A percentile compares a stretch with the other conserved stretches of the same genome.
phyloP scores from a whole-genome alignment of 2,888 invertebrate genomes.

The Philaethria dido region DNA sequence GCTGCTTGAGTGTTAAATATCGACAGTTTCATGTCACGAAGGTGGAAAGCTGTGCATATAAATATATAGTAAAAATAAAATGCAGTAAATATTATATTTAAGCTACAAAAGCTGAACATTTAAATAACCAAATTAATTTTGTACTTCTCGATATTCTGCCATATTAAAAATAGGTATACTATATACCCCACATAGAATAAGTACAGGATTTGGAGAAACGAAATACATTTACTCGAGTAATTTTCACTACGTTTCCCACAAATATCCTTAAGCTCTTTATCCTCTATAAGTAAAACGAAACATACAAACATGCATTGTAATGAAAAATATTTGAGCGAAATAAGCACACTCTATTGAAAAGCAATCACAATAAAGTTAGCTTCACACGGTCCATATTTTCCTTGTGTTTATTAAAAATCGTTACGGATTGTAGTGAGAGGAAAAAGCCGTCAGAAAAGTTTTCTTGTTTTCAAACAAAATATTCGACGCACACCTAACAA shows the following conservation, averaged over 20 bases:
- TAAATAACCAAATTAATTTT: not conserved
- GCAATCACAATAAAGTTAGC: conserved; percentile 25
- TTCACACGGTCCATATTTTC: conserved; percentile 22
- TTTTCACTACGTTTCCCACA: conserved; percentile 6
- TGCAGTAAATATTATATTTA: no score
- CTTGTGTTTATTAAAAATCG: conserved; percentile 33
- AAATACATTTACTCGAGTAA: conserved; percentile 20
- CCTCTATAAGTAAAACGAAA: conserved; percentile 16
- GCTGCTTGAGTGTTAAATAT: no score
- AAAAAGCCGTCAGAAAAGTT: conserved; percentile 52
- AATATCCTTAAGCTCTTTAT: conserved; percentile 22
- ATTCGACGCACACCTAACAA: conserved; percentile 56
- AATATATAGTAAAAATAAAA: not conserved
- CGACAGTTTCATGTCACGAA: no score
- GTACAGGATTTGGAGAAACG: conserved; percentile 6
- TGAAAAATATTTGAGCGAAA: conserved; percentile 17
- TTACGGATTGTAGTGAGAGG: conserved; percentile 22
- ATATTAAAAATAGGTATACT: conserved; percentile 2
- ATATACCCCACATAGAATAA: not conserved
- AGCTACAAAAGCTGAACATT: no score
- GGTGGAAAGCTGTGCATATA: not conserved
- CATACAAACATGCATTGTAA: conserved; percentile 16
- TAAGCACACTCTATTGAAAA: conserved; percentile 26
- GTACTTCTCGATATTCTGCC: not conserved
- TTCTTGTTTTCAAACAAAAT: conserved; percentile 62